A percentile compares a stretch with the other conserved stretches of the same genome.
Evolutionary conservation across 2,797 vertebrate genomes (phyloP).

Genomic region (Choloepus didactylus): DNA sequence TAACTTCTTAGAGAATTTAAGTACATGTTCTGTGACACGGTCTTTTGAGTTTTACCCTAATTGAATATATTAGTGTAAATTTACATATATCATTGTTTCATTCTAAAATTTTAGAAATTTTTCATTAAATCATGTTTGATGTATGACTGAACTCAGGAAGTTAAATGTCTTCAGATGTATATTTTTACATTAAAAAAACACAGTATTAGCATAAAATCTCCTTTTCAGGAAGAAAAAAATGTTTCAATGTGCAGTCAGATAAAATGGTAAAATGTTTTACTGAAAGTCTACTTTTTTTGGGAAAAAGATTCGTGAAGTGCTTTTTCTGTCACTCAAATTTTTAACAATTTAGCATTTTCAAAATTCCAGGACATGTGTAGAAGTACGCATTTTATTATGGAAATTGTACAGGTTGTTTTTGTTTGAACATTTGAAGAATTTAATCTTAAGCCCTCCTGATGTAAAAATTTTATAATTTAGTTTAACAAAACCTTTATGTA

Average conservation of each 20-base stretch:
- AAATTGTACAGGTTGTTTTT: constrained; percentile 45
- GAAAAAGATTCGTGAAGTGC: constrained; percentile 5
- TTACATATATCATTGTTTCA: neutral
- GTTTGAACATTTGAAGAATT: constrained; percentile 53
- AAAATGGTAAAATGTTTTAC: constrained; percentile 72
- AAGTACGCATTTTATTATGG: constrained; percentile 25
- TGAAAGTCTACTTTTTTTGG: constrained; percentile 8
- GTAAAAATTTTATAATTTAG: constrained; percentile 58
- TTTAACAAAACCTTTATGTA: constrained; percentile 65
- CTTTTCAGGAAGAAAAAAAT: constrained; percentile 36
- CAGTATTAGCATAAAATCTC: constrained; percentile 42
- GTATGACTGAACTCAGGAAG: constrained; percentile 77
- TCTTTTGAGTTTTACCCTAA: constrained; percentile 62
- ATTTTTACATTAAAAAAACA: constrained; percentile 67
- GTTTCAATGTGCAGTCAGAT: constrained; percentile 45
- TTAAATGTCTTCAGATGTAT: constrained; percentile 60
- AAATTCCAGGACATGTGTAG: neutral
- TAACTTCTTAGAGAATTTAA: constrained; percentile 59
- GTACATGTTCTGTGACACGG: constrained; percentile 61
- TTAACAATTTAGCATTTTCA: constrained; percentile 43
- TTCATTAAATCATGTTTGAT: constrained; percentile 61
- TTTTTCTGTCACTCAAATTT: constrained; percentile 24
- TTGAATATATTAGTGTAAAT: constrained; percentile 27
- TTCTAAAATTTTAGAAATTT: constrained; percentile 57
- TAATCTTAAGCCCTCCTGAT: constrained; percentile 59